Conservation (phyloP, 2,797 vertebrate species). For the Salarias fasciatus region DNA sequence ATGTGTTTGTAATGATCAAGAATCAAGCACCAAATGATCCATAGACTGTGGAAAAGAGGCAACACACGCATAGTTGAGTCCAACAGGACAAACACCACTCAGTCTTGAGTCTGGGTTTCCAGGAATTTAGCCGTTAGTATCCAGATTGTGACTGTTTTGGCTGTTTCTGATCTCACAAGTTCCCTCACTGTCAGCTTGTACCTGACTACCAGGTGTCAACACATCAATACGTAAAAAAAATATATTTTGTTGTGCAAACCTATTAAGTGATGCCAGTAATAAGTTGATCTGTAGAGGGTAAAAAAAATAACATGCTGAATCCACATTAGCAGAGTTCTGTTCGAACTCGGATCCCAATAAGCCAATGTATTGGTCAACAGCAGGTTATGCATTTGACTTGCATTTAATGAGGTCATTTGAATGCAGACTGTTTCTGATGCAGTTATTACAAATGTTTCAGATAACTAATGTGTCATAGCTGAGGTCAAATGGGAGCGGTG, state of each 20-base stretch:
- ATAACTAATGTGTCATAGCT: background rate
- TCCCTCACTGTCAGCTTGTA: too few relatives aligned
- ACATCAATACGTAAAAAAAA: too few relatives aligned
- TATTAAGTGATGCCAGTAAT: too few relatives aligned
- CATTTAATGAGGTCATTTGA: background rate
- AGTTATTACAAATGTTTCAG: background rate
- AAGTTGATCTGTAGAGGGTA: too few relatives aligned
- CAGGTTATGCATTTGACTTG: too few relatives aligned
- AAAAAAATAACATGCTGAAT: too few relatives aligned
- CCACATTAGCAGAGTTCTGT: too few relatives aligned
- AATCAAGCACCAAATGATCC: conserved; percentile 13
- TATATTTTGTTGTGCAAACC: too few relatives aligned
- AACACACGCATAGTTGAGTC: background rate
- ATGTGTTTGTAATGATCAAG: conserved; percentile 54
- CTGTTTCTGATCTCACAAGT: background rate
- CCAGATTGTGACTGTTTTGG: background rate
- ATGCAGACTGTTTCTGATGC: background rate
- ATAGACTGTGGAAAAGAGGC: background rate
- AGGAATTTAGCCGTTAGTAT: background rate
- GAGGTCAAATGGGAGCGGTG: background rate
- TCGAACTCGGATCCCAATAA: too few relatives aligned
- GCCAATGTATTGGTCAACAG: too few relatives aligned
- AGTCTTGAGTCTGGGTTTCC: background rate
- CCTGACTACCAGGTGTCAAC: too few relatives aligned
- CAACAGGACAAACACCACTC: background rate